Percentiles rank a stretch among this genome's conserved stretches.
Conservation (phyloP, 2,113 vertebrate genomes). For the Lanius collurio region DNA sequence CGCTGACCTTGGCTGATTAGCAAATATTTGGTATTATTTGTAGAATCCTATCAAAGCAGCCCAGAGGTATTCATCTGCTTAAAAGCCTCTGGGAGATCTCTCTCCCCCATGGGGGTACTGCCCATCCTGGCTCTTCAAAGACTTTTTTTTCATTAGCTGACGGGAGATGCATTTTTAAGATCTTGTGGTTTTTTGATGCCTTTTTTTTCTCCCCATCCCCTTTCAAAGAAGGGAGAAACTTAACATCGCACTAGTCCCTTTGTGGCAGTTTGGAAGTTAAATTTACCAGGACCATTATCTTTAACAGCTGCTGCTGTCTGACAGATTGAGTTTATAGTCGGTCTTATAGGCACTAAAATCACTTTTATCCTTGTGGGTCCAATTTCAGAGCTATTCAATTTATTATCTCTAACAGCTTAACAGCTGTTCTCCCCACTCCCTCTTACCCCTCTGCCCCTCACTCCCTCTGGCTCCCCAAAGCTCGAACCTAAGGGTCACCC, state of each 20-base stretch:
- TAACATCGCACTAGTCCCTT: conserved; percentile 51
- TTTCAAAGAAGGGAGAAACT: conserved; percentile 44
- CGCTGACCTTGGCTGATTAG: conserved; percentile 48
- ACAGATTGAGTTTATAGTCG: conserved; percentile 69
- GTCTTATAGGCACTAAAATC: conserved; percentile 67
- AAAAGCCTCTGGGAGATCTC: neutral
- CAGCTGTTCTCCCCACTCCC: conserved; percentile 51
- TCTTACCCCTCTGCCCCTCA: neutral
- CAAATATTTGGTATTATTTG: conserved; percentile 47
- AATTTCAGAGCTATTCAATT: conserved; percentile 70
- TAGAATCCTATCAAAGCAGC: conserved; percentile 42
- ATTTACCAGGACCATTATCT: conserved; percentile 69
- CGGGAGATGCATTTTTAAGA: conserved; percentile 24
- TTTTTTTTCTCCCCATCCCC: neutral
- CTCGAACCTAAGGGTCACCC: conserved; percentile 26
- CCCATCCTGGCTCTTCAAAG: conserved; percentile 35
- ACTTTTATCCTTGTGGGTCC: conserved; percentile 72
- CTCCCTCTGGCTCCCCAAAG: conserved; percentile 20
- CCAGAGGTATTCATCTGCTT: conserved; percentile 32
- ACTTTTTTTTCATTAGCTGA: conserved; percentile 42
- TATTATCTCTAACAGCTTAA: conserved; percentile 67
- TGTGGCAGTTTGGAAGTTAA: conserved; percentile 66
- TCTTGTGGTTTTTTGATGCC: neutral
- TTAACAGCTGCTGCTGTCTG: conserved; percentile 68
- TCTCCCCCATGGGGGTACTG: neutral